phyloP scores from a whole-genome alignment of 2,888 invertebrate genomes.

The Drosophila silvestris region DNA sequence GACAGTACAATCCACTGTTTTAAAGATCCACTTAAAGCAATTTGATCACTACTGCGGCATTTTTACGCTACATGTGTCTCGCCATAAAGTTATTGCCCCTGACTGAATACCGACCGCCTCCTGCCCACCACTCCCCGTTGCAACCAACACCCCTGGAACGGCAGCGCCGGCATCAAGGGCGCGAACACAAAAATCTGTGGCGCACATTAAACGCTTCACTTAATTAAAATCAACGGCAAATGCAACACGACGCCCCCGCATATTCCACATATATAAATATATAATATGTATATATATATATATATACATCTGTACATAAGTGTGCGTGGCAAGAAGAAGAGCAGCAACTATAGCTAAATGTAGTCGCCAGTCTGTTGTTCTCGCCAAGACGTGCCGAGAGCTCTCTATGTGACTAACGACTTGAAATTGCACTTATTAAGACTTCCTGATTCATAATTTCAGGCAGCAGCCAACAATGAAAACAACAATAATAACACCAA shows the following conservation, averaged over 20 bases:
- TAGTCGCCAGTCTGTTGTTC: conserved; percentile 17
- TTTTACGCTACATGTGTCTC: conserved; percentile 25
- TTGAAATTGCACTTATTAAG: conserved; percentile 81
- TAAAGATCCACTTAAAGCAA: conserved; percentile 41
- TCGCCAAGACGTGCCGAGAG: conserved; percentile 44
- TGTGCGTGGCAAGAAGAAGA: conserved; percentile 11
- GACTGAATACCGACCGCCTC: background rate
- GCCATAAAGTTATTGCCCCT: conserved; percentile 27
- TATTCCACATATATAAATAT: conserved; percentile 10
- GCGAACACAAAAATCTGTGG: conserved; percentile 67
- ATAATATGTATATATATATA: background rate
- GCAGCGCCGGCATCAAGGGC: conserved; percentile 63
- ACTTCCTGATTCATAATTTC: conserved; percentile 81
- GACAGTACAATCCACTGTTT: conserved; percentile 19
- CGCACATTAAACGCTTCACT: conserved; percentile 73
- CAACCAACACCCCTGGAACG: background rate
- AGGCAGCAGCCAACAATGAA: conserved; percentile 48
- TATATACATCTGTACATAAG: background rate
- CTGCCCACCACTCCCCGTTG: background rate
- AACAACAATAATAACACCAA: conserved; percentile 20
- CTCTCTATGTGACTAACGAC: conserved; percentile 70
- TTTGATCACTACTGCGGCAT: conserved; percentile 54
- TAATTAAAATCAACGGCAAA: conserved; percentile 73
- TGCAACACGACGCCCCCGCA: conserved; percentile 64
- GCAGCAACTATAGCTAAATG: conserved; percentile 15